Base-by-base conservation (phyloP, 2,888 invertebrate genomes). In the Tuberolachnus salignus region DNA sequence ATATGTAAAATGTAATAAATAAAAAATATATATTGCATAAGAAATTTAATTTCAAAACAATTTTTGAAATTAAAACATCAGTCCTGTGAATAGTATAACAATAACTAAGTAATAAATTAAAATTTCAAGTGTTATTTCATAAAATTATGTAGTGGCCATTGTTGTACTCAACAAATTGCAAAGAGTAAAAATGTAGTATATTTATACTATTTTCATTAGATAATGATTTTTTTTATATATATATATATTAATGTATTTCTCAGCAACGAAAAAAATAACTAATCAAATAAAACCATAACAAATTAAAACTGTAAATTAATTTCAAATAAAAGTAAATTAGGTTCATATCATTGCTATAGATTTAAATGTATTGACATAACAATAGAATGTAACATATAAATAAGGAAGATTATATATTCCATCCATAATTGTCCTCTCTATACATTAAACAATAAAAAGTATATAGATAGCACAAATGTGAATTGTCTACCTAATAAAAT, bases 381-480 rank as follows among this genome's bases (percentile, higher is more conserved):
- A 42, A 59, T 49, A 59, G 23, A 46, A 67, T 49, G 49, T 49
- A 78, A 49, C 46, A 59, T 78, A 67, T 78, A 78, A 67, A 19
- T 19, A 78, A 78, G 75, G 75, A 78, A 59, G 16, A 57, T 78
- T 34, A 78, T 67, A 78, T 21, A 78, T 21, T 49, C 49, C 59
- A 57, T 66, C 16, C 42, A 74, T 21, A 19, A 0, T 67, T 75
- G 64, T 9, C 44, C 49, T 23, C 14, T 23, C 49, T n/a, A 14
- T 34, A 21, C 49, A 72, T 57, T 21, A n/a, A 67, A 63, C 11
- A 21, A 19, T 14, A 46, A 64, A 13, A 2, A n/a, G 23, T 34
- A 6, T 34, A 34, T 23, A 59, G 46, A 10, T 46, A 46, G 1
- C 10, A 21, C 3, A 6, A 55, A 55, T 55, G 9, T 55, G 13